These are phyloP conservation scores for Allophyes oxyacanthae DNA, from an alignment of 2,888 invertebrate species.

Conservation along the genomic window DNA sequence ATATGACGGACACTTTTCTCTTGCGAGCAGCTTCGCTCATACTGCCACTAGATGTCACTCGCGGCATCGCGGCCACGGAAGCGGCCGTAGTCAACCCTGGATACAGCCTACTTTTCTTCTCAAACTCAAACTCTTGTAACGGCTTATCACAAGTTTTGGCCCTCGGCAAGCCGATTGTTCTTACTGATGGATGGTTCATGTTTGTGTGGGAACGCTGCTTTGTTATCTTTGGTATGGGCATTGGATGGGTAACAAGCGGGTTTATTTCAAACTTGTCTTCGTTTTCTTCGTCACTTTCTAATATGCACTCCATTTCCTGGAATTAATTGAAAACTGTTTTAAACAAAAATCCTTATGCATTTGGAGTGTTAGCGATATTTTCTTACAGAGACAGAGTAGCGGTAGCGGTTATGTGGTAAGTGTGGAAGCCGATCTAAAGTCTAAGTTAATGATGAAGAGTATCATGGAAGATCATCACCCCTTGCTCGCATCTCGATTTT, in stretches of 20 bases:
- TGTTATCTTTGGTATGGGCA: constrained; percentile 77
- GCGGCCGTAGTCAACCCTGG: constrained; percentile 80
- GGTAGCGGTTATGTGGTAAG: too few species aligned
- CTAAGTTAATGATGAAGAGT: too few species aligned
- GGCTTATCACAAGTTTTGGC: constrained; percentile 87
- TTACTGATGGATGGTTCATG: constrained; percentile 84
- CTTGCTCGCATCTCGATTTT: too few species aligned
- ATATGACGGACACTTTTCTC: constrained; percentile 91
- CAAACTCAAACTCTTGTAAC: constrained; percentile 71
- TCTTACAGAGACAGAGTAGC: too few species aligned
- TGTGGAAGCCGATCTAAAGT: too few species aligned
- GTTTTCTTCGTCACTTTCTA: constrained; percentile 90
- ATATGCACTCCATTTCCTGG: constrained; percentile 92
- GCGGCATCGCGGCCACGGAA: constrained; percentile 84
- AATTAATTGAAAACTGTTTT: constrained; percentile 51
- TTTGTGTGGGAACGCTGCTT: constrained; percentile 79
- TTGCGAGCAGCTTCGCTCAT: constrained; percentile 86
- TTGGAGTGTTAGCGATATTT: too few species aligned
- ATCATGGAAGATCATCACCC: too few species aligned
- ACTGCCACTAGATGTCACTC: constrained; percentile 85
- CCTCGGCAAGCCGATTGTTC: constrained; percentile 81
- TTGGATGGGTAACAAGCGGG: constrained; percentile 76
- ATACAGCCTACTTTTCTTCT: constrained; percentile 66
- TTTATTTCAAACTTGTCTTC: constrained; percentile 89
- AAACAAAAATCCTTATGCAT: too few species aligned